Evolutionary conservation across 1,140 invertebrate genomes (phyloP), one percentile per base, ranked within the genome.

Genomic region (Drosophila neocordata): DNA sequence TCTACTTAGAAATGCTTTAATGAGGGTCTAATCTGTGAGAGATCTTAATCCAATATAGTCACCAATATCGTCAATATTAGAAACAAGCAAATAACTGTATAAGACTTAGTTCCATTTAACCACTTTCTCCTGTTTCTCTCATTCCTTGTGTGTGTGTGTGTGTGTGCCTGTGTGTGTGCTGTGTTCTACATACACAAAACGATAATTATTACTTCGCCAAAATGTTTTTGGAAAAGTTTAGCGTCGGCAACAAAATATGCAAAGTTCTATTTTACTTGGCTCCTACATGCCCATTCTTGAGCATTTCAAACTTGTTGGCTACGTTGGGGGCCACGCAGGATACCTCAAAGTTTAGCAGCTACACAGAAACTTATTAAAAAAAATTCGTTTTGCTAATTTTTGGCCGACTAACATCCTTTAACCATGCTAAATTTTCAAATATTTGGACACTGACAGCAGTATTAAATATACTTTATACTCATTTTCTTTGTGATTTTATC

Each of bases 231-330:
- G 52, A 53, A 59, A 77, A 71, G 59, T 78, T 75, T 31, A 31
- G 51, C 62, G 55, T 18, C 60, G 24, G n/a, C 55, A 37, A 18
- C 24, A 93, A 13, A 94, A 95, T 79, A 48, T 48, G 41, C 41
- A 48, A 48, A 48, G 41, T 48, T 48, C 15, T 48, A 15, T 48
- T 18, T 95, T 96, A 93, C 67, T 51, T 20, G 38, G 22, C 41
- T 44, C 38, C n/a, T 6, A 41, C 13, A 20, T 57, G 34, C 31
- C 11, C 12, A 31, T 12, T 31, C 24, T 34, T 34, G 31, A 18
- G 7, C 18, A 48, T 48, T 48, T 20, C 18, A 9, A 15, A 20
- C 20, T 48, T 48, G 41, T 48, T 48, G 41, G 15, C 41, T 48
- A 48, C 41, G 18, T 48, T 48, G 41, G 15, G 41, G 41, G 41